Evolutionary conservation across 2,797 vertebrate genomes (phyloP).

Genomic region (Denticeps clupeoides): DNA sequence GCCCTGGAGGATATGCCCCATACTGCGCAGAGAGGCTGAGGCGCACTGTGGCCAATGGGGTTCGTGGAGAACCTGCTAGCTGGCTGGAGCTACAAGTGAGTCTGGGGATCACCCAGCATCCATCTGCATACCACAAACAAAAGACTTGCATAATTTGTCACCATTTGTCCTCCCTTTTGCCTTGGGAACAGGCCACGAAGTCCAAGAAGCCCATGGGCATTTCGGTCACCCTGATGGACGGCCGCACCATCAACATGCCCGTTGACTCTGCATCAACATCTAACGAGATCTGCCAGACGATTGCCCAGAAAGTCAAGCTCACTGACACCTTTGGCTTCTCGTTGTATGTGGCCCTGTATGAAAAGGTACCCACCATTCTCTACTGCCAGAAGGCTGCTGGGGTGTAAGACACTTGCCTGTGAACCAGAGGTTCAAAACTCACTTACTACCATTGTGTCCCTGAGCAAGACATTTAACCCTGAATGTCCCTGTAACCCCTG

Average conservation of each 20-base stretch:
- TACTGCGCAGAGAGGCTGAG: slow-evolving; percentile 78
- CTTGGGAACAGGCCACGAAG: slow-evolving; percentile 74
- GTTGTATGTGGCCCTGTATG: slow-evolving; percentile 78
- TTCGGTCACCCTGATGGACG: slow-evolving; percentile 71
- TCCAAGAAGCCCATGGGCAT: slow-evolving; percentile 74
- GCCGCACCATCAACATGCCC: slow-evolving; percentile 63
- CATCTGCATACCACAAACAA: too few species aligned
- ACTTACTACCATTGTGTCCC: too few species aligned
- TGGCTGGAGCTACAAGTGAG: slow-evolving; percentile 90
- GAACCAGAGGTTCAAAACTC: too few species aligned
- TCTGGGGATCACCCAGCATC: too few species aligned
- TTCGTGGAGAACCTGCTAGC: slow-evolving; percentile 75
- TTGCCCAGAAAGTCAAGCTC: slow-evolving; percentile 69
- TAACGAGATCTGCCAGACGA: slow-evolving; percentile 71
- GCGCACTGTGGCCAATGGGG: slow-evolving; percentile 73
- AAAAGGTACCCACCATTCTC: too few species aligned
- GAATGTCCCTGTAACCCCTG: too few species aligned
- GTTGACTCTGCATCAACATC: slow-evolving; percentile 85
- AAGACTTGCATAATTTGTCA: too few species aligned
- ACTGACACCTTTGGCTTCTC: slow-evolving; percentile 85
- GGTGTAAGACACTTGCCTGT: too few species aligned
- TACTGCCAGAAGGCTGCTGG: too few species aligned
- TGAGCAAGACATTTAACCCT: too few species aligned
- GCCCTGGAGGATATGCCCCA: slow-evolving; percentile 63
- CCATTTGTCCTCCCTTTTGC: neutral